Conservation (phyloP, 2,888 invertebrate species). For the Embidobia sp. region DNA sequence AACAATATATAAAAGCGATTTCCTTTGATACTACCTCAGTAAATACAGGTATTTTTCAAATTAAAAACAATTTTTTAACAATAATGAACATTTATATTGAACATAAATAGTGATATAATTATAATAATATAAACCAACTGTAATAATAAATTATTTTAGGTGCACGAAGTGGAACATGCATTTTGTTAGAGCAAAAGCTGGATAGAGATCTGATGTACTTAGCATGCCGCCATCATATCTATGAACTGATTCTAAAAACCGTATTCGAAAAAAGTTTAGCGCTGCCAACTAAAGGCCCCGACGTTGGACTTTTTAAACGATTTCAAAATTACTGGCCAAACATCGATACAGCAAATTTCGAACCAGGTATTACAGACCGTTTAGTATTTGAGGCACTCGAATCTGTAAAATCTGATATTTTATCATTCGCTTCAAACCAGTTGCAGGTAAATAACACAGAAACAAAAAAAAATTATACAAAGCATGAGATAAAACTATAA, state of each 20-base stretch:
- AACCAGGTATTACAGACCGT: conserved; percentile 1
- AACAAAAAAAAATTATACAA: background rate
- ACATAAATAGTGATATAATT: too few species aligned
- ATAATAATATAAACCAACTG: too few species aligned
- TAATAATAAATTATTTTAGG: conserved; percentile 9
- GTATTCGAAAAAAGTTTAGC: conserved; percentile 4
- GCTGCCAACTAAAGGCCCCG: background rate
- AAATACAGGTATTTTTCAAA: conserved; percentile 4
- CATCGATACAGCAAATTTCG: background rate
- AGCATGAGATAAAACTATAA: background rate
- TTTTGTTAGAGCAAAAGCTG: conserved; percentile 3
- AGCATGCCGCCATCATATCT: conserved; percentile 13
- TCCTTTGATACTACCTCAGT: conserved; percentile 1
- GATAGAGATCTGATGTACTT: conserved; percentile 9
- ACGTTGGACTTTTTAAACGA: background rate
- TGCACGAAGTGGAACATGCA: conserved; percentile 1
- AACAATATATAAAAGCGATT: background rate
- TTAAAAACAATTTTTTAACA: conserved; percentile 10
- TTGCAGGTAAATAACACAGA: too few species aligned
- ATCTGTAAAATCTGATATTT: background rate
- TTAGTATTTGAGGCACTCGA: background rate
- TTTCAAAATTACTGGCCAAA: background rate
- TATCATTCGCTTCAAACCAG: background rate
- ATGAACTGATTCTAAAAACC: background rate
- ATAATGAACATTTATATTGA: too few species aligned